Base-by-base conservation (phyloP, 1,140 invertebrate genomes). In the Zaprionus kolodkinae region DNA sequence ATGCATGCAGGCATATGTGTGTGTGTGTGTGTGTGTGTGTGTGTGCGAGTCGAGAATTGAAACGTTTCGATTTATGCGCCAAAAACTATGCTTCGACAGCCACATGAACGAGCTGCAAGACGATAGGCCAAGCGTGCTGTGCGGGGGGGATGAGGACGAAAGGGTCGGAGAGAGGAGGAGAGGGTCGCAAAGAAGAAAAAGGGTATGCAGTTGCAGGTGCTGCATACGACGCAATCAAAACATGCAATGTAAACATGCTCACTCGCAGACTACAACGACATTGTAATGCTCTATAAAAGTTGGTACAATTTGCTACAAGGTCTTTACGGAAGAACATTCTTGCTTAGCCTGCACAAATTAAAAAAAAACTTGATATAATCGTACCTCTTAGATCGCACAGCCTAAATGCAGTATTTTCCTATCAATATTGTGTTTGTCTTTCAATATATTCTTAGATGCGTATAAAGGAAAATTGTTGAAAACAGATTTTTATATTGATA, bases 1-100 rank as follows among this genome's bases (percentile, higher is more conserved):
- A 27, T 36, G 61, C 52, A 72, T 15, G 57, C 56, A 52, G n/a
- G n/a, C n/a, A n/a, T n/a, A n/a, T 25, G 66, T 15, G 57, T 50
- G 60, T 54, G 61, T 71, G 76, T 73, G 45, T n/a, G n/a, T 43
- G 57, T 62, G 54, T 25, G 66, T 15, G 57, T 50, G 60, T 54
- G 61, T 71, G 76, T 73, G 45, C 5, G 45, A 10, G 78, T 65
- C 68, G 74, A 78, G 78, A 78, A 89, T 90, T 89, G 85, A 89
- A 72, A 89, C 75, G 81, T 72, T 81, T 79, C 84, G 85, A 89
- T 89, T 89, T 89, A 89, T 89, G 85, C 85, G 85, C 86, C 85
- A 89, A 89, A 89, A 89, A 89, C 85, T 89, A 88, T 88, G 86
- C 85, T 90, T 90, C 85, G 85, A 85, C 85, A 89, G 81, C 78